A percentile compares a stretch with the other conserved stretches of the same genome.
phyloP scores from a whole-genome alignment of 1,140 invertebrate species.

The Agrypnia vestita region DNA sequence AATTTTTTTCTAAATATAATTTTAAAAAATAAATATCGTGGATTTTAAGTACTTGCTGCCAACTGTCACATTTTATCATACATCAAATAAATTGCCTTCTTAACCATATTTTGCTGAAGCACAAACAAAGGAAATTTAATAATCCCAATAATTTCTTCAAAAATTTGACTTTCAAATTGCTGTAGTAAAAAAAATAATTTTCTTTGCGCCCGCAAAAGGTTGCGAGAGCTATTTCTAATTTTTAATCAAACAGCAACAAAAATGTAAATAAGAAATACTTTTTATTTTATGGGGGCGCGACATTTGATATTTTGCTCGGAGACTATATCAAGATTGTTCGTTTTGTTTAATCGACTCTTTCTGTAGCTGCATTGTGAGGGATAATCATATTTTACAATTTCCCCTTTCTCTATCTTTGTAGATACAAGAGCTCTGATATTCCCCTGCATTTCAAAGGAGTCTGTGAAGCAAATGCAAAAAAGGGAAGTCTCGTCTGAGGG shows the following conservation, averaged over 20 bases:
- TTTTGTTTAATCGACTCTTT: conserved; percentile 3
- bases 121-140: no score
- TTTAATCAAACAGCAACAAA: background rate
- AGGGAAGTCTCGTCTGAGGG: conserved; percentile 11
- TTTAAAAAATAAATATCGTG: no score
- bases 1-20: no score
- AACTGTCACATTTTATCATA: no score
- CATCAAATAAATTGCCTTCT: no score
- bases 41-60: no score
- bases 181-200: no score
- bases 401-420: background rate
- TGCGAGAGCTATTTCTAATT: background rate
- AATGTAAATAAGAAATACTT: background rate
- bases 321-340: conserved; percentile 15
- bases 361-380: background rate
- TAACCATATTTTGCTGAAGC: no score
- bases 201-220: no score
- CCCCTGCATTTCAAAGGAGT: conserved; percentile 28
- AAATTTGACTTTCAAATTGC: no score
- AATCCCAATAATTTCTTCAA: no score
- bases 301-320: background rate
- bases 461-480: background rate
- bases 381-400: conserved; percentile 29
- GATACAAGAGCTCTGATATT: background rate
- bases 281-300: background rate